A percentile compares a stretch with the other conserved stretches of the same genome.
phyloP scores from a whole-genome alignment of 2,888 invertebrate genomes.

The Zootermopsis nevadensis region DNA sequence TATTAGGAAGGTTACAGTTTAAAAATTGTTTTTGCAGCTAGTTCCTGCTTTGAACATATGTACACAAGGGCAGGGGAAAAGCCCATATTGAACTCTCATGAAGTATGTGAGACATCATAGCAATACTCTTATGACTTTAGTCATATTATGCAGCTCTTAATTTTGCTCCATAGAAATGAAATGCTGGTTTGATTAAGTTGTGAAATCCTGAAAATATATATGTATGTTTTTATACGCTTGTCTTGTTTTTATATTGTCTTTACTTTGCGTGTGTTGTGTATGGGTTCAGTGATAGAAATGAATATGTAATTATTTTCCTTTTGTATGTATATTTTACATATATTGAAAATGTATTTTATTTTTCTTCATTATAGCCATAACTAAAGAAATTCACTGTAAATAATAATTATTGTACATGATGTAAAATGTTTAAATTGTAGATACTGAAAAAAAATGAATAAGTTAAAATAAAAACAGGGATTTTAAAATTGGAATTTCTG shows the following conservation, averaged over 20 bases:
- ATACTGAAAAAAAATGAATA: neutral
- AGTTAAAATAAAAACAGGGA: conserved; percentile 33
- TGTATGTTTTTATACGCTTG: neutral
- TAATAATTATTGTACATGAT: conserved; percentile 13
- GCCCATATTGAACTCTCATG: neutral
- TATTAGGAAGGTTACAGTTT: neutral
- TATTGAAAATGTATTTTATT: conserved; percentile 18
- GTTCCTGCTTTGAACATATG: neutral
- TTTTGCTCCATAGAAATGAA: neutral
- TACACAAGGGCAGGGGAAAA: neutral
- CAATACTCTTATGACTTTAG: neutral
- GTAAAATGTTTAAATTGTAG: conserved; percentile 23
- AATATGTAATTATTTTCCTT: neutral
- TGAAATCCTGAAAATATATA: neutral
- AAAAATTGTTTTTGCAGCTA: conserved; percentile 2
- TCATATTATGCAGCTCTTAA: conserved; percentile 11
- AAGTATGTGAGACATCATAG: neutral
- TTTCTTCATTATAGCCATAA: conserved; percentile 7
- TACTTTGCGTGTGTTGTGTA: neutral
- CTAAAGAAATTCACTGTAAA: conserved; percentile 6
- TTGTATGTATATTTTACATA: neutral
- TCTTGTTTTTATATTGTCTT: neutral
- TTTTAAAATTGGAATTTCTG: conserved; percentile 17
- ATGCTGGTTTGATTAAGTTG: neutral
- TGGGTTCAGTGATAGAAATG: neutral